These are phyloP conservation scores for Sinocyclocheilus grahami DNA, from an alignment of 2,113 vertebrate species.

Conservation along the genomic window DNA sequence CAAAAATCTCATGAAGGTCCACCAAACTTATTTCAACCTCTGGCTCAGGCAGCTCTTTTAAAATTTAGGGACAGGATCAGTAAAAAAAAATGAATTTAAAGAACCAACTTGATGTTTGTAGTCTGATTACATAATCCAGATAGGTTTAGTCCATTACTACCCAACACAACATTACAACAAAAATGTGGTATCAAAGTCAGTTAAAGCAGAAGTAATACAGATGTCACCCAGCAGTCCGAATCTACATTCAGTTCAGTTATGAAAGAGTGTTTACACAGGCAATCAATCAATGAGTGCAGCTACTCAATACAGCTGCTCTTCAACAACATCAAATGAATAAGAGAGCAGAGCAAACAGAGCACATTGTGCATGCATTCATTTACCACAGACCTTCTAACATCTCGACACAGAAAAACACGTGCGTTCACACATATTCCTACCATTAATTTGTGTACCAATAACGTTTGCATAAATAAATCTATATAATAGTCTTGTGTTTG, in stretches of 20 bases:
- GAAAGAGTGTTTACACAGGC: neutral
- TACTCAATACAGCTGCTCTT: neutral
- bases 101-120: neutral
- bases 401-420: neutral
- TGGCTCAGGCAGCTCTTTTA: neutral
- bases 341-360: neutral
- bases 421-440: neutral
- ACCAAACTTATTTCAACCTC: neutral
- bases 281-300: neutral
- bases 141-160: neutral
- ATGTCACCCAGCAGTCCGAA: neutral
- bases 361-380: neutral
- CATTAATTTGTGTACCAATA: neutral
- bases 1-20: neutral
- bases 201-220: neutral
- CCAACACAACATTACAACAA: neutral
- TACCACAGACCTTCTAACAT: neutral
- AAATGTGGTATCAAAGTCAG: neutral
- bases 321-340: neutral
- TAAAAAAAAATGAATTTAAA: neutral
- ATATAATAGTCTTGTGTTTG: too few relatives aligned
- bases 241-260: neutral
- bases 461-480: too few relatives aligned
- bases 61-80: neutral
- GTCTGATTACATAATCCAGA: neutral